Conservation (phyloP, 2,113 vertebrate genomes). For the Emydocephalus ijimae region DNA sequence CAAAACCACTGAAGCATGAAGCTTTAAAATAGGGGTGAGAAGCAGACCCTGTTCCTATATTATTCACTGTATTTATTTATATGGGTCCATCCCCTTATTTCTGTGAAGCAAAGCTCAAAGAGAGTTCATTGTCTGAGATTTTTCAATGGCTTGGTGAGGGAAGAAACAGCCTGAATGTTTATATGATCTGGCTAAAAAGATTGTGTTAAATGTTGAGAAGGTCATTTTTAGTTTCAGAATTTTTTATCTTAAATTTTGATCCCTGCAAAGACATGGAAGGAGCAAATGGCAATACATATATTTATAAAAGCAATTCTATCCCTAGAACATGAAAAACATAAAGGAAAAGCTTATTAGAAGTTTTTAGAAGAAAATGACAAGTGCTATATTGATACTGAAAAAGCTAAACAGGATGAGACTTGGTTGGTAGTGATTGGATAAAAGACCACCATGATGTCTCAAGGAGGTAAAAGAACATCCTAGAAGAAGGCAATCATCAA, state of each 20-base stretch:
- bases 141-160: background rate
- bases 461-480: background rate
- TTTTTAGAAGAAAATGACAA: background rate
- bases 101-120: background rate
- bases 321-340: background rate
- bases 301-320: background rate
- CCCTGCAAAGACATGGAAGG: background rate
- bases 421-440: background rate
- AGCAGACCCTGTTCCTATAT: background rate
- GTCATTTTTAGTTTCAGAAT: background rate
- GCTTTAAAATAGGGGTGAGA: background rate
- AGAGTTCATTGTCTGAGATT: background rate
- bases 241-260: background rate
- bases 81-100: background rate
- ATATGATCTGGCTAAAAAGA: background rate
- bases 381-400: background rate
- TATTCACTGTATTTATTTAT: background rate
- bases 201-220: background rate
- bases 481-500: slow-evolving; percentile 1
- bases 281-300: background rate
- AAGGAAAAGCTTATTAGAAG: background rate
- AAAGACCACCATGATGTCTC: background rate
- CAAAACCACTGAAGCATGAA: background rate
- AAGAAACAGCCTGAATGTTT: background rate
- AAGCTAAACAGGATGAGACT: background rate